Base-by-base conservation (phyloP, 2,113 vertebrate genomes). In the Rousettus leschenaultii region DNA sequence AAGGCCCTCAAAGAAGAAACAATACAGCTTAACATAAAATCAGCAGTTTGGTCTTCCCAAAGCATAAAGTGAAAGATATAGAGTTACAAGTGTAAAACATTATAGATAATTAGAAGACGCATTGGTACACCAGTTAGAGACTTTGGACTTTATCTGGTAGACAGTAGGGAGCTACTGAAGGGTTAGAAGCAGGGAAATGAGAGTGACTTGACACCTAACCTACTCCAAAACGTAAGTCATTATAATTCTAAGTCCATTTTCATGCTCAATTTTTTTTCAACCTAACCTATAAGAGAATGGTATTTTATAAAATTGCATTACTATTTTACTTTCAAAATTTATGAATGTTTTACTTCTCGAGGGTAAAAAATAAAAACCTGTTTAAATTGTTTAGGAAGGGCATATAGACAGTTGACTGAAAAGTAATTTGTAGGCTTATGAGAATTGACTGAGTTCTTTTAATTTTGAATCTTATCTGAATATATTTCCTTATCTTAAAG, bases 381-480 rank as follows among this genome's bases (percentile, higher is more conserved):
- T 86, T 48, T 93, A 22, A 97, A 94, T 28, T 89, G 35, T 85
- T 95, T 88, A 85, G 35, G 68, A 94, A 86, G 13, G 68, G 15
- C 43, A 77, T 15, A 77, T 15, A 80, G 71, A 77, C 59, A 66
- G 18, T 24, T 78, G 48, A 83, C 55, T 70, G 63, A 86, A 93
- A 89, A 66, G 57, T 80, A 86, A 61, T 59, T 40, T 92, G 22
- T 57, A 86, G 16, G 40, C 51, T 86, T 94, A 86, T 53, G 43
- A 89, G 63, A 73, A 94, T 18, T 78, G 43, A 97, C 15, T 30
- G 14, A 57, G 8, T 85, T 83, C 90, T 92, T 96, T 96, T 74
- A 86, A 83, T 92, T 96, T 59, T 94, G n/a, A 96, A 82, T 86
- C 38, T 95, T 80, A 86, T 35, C 51, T 89, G 28, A 89, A 86